These are phyloP conservation scores for Cercocebus atys DNA, from an alignment of 2,113 vertebrate species.

Conservation along the genomic window DNA sequence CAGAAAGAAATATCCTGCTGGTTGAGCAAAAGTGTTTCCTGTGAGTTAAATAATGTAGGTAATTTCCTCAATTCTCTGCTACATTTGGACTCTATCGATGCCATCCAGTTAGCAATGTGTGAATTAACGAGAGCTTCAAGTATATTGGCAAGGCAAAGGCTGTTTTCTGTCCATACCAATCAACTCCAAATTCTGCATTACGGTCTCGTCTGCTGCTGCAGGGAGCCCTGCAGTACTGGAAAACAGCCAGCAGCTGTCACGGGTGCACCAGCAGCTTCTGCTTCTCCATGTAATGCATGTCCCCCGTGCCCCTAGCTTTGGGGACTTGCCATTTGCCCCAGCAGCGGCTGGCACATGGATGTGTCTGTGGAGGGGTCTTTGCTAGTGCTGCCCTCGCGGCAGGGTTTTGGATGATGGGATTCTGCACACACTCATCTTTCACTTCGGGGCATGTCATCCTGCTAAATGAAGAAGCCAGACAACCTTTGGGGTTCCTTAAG, in stretches of 20 bases:
- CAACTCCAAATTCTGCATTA: background rate
- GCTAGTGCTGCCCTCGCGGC: background rate
- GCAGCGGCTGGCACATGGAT: background rate
- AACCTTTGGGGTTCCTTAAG: conserved; percentile 44
- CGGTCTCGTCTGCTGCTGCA: accelerated
- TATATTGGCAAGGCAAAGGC: background rate
- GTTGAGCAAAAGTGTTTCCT: background rate
- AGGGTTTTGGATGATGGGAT: conserved; percentile 9
- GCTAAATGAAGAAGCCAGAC: conserved; percentile 63
- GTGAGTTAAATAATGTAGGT: background rate
- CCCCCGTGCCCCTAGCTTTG: background rate
- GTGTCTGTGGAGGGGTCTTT: conserved; percentile 39
- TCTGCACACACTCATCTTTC: conserved; percentile 54
- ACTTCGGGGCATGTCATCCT: conserved; percentile 40
- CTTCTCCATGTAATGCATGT: background rate
- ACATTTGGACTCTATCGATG: background rate
- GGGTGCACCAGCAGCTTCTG: background rate
- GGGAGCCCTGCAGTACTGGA: background rate
- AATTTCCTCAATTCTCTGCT: background rate
- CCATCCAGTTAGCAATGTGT: background rate
- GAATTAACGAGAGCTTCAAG: background rate
- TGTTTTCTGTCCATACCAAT: background rate
- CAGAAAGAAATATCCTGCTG: background rate
- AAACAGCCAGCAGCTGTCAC: conserved; percentile 9
- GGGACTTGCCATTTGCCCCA: conserved; percentile 37